phyloP scores from a whole-genome alignment of 1,140 invertebrate genomes.

The Acromyrmex charruanus region DNA sequence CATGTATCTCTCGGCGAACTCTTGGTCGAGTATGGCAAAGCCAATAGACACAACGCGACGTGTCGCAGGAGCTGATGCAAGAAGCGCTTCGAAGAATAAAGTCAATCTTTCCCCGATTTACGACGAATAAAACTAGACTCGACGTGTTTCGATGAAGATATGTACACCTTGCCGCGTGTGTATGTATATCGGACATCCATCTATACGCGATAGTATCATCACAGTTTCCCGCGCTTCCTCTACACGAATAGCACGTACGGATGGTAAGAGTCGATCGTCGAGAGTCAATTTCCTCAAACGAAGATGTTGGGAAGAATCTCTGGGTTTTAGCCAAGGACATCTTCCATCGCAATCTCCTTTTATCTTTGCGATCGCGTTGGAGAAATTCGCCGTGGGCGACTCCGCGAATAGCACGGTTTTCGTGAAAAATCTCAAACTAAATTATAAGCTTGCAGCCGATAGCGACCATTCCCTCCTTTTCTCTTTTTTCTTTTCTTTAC shows the following conservation, averaged over 20 bases:
- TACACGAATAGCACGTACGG: constrained; percentile 21
- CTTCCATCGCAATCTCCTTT: constrained; percentile 18
- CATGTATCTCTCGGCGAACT: constrained; percentile 18
- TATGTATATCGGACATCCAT: not conserved
- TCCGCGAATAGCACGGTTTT: constrained; percentile 40
- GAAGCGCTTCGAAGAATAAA: constrained; percentile 36
- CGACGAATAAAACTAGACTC: constrained; percentile 73
- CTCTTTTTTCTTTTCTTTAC: not conserved
- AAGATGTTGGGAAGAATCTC: constrained; percentile 46
- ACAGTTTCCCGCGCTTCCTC: constrained; percentile 60
- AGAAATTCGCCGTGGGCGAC: not conserved
- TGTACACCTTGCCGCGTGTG: constrained; percentile 21
- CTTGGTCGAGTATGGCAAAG: constrained; percentile 3
- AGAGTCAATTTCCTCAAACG: constrained; percentile 76
- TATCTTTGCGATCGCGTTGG: constrained; percentile 23
- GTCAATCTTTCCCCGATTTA: constrained; percentile 71
- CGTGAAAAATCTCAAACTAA: constrained; percentile 51
- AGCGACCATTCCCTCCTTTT: not conserved
- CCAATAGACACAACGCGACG: constrained; percentile 3
- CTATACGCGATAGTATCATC: constrained; percentile 51
- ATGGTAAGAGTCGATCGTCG: constrained; percentile 56
- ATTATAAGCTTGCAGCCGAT: constrained; percentile 31
- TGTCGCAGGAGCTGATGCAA: not conserved
- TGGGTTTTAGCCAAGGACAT: constrained; percentile 25
- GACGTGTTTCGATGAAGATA: constrained; percentile 60